Evolutionary conservation across 2,113 vertebrate genomes (phyloP), one percentile per base, ranked within the genome.

Genomic region (Cephalophus harveyi): DNA sequence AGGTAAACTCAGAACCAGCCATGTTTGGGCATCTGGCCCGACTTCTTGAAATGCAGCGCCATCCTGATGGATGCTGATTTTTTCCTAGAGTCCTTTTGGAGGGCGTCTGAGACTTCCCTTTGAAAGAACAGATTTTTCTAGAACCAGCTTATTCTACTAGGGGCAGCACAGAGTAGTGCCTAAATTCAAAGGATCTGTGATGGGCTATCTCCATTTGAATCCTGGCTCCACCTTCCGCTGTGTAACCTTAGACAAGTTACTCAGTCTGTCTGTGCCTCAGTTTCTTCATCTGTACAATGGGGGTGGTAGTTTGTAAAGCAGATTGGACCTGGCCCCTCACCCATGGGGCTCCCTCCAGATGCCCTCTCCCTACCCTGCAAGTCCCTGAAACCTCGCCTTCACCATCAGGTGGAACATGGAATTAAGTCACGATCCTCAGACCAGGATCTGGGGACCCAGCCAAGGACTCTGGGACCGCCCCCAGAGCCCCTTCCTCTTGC

Each of bases 391-490:
- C 57, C 90, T 92, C 86, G 25, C n/a, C 46, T 43, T 33, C 48
- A 88, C 97, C 85, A 74, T 93, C 91, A 95, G 96, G 78, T 62
- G 86, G 54, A 74, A 57, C 17, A 16, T 50, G 21, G n/a, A 74
- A 60, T 36, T 15, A 71, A 97, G 93, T 97, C 97, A 97, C 25
- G n/a, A 57, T 86, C 91, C 85, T 85, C 67, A 85, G 92, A 92
- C 85, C 15, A 6, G 90, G 86, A 83, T 36, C 76, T 67, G 87
- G 76, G 43, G 89, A 36, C 40, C n/a, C 23, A 28, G 94, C 97
- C 97, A 97, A 95, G 57, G 54, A 57, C 48, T 67, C 90, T 50
- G 74, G 84, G 85, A 62, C 87, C 71, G 50, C 87, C 83, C 82
- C 85, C 27, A 17, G 55, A 0, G 1, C 40, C 48, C 87, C 62